These are phyloP conservation scores for Aratinga solstitialis DNA, from an alignment of 2,797 vertebrate species.

Conservation along the genomic window DNA sequence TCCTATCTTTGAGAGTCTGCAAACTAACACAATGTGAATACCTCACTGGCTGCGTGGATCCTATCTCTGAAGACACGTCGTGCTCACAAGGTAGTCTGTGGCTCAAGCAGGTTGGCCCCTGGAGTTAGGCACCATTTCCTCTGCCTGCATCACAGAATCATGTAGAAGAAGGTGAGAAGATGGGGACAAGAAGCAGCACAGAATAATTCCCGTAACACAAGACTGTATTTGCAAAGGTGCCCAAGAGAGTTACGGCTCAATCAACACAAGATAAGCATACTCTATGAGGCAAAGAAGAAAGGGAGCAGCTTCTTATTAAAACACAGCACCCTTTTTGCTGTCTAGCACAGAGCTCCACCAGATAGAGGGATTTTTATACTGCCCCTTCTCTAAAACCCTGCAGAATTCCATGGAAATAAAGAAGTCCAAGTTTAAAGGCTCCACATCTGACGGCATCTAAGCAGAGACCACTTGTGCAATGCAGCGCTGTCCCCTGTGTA, in stretches of 20 bases:
- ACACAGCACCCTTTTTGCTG: background rate
- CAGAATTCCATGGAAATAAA: constrained; percentile 15
- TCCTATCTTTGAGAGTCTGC: background rate
- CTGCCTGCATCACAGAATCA: background rate
- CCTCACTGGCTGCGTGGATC: rapidly evolving
- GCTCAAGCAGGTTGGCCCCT: background rate
- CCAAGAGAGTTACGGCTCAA: constrained; percentile 4
- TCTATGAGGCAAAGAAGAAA: constrained; percentile 34
- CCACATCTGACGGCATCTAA: constrained; percentile 7
- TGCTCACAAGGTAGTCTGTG: background rate
- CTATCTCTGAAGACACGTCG: rapidly evolving
- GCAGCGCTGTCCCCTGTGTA: background rate
- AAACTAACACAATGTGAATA: rapidly evolving
- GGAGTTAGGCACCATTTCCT: background rate
- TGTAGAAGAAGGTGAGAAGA: background rate
- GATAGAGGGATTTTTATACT: background rate
- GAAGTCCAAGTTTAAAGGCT: constrained; percentile 39
- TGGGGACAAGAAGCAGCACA: background rate
- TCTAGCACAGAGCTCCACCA: constrained; percentile 8
- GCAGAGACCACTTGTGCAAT: constrained; percentile 19
- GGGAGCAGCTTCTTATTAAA: constrained; percentile 41
- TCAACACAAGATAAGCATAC: background rate
- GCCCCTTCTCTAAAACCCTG: constrained; percentile 7
- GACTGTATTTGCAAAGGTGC: constrained; percentile 24
- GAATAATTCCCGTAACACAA: background rate